Percentiles rank a stretch among this genome's conserved stretches.
Evolutionary conservation across 2,113 vertebrate genomes (phyloP).

Genomic region (Oryctolagus cuniculus): mOryCun1.1 NC_091444.1:21020001-21020500

Average conservation of each 20-base stretch:
- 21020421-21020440: neutral
- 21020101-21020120: accelerated
- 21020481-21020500: neutral
- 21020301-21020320: neutral
- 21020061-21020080: neutral
- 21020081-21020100: neutral
- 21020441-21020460: slow-evolving; percentile 27
- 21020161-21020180: neutral
- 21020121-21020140: neutral
- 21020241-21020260: too few relatives aligned
- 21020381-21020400: neutral
- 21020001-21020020: neutral
- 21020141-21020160: neutral
- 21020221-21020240: neutral
- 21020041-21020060: neutral
- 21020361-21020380: neutral
- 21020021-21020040: neutral
- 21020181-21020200: neutral
- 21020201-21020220: neutral
- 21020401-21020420: neutral
- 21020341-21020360: neutral
- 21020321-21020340: neutral
- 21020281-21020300: neutral
- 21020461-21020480: neutral
- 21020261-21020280: neutral